A percentile compares a stretch with the other conserved stretches of the same genome.
Evolutionary conservation across 2,797 vertebrate genomes (phyloP).

Genomic region (Benthosema pterotum): DNA sequence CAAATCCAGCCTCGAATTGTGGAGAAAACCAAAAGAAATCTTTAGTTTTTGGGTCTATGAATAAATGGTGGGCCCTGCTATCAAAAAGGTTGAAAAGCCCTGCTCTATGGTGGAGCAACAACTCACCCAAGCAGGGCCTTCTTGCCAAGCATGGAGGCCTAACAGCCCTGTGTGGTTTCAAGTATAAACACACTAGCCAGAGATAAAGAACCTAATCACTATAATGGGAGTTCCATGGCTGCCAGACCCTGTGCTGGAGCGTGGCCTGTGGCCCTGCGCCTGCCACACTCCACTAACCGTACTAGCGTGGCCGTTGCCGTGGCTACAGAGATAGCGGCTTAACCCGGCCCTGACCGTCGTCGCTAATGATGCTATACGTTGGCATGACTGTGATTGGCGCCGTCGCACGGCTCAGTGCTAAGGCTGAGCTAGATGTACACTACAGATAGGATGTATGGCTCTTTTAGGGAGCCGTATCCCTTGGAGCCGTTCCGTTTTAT

Average conservation of each 20-base stretch:
- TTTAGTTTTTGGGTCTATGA: too few species aligned
- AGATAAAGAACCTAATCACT: background rate
- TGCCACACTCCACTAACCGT: slow-evolving; percentile 11
- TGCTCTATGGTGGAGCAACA: background rate
- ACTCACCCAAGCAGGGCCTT: background rate
- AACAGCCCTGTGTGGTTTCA: background rate
- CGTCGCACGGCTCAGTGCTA: too few species aligned
- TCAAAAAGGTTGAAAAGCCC: too few species aligned
- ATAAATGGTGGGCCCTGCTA: too few species aligned
- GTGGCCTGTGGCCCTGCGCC: background rate
- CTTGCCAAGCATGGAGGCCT: slow-evolving; percentile 1
- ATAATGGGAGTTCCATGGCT: background rate
- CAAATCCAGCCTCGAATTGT: too few species aligned
- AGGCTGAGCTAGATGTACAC: too few species aligned
- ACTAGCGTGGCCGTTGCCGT: background rate
- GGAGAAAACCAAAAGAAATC: too few species aligned
- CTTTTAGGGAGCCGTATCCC: too few species aligned
- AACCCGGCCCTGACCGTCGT: background rate
- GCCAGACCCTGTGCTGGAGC: background rate
- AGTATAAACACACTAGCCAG: slow-evolving; percentile 24
- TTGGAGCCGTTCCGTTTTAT: too few species aligned
- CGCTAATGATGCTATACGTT: background rate
- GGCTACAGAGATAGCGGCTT: background rate
- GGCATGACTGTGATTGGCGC: background rate
- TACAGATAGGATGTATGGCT: too few species aligned